Percentiles rank a stretch among this genome's conserved stretches.
Evolutionary conservation across 2,113 vertebrate genomes (phyloP).

Genomic region (Rafetus swinhoei): DNA sequence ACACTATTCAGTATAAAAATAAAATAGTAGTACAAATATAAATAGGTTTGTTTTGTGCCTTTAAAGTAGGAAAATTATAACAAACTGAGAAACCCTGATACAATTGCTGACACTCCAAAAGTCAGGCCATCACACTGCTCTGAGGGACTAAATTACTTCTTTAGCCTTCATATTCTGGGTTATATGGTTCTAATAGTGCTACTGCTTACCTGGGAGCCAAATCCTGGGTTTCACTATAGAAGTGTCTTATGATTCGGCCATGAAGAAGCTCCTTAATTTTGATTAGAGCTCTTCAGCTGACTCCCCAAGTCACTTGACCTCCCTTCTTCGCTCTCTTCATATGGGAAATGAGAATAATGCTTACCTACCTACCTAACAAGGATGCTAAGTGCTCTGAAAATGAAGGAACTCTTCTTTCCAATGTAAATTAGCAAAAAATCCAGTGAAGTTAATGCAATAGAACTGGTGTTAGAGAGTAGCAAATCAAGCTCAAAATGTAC

Average conservation of each 20-base stretch:
- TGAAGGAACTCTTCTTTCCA: neutral
- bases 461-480: neutral
- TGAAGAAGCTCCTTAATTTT: neutral
- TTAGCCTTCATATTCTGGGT: neutral
- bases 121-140: neutral
- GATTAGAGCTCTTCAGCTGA: neutral
- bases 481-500: neutral
- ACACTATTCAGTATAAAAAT: neutral
- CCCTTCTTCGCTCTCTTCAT: neutral
- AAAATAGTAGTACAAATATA: neutral
- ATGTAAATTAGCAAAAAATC: neutral
- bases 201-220: neutral
- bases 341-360: neutral
- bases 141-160: neutral
- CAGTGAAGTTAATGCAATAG: neutral
- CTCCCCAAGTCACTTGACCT: neutral
- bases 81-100: neutral
- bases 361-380: neutral
- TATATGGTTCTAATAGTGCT: neutral
- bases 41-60: neutral
- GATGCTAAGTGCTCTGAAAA: neutral
- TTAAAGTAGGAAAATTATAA: neutral
- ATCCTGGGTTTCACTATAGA: neutral
- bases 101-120: neutral
- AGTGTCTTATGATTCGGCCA: neutral